Evolutionary conservation across 2,113 vertebrate genomes (phyloP).

Genomic region (Corydoras sp.): DNA sequence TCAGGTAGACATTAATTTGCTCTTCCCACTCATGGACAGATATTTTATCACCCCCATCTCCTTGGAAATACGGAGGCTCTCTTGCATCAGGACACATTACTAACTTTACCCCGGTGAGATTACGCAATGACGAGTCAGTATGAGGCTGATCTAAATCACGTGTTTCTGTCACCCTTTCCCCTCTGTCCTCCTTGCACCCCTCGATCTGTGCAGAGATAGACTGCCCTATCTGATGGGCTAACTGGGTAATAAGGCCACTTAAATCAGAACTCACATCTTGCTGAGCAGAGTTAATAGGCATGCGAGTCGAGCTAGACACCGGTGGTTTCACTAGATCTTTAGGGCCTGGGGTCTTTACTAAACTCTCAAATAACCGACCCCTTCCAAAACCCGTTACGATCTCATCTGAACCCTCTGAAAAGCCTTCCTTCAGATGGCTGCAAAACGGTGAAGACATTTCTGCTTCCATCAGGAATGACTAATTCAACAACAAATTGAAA

Average conservation of each 20-base stretch:
- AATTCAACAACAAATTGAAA: too few relatives aligned
- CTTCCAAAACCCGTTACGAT: too few relatives aligned
- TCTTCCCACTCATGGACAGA: constrained; percentile 37
- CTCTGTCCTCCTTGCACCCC: neutral
- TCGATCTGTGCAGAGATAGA: constrained; percentile 15
- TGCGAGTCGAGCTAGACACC: constrained; percentile 5
- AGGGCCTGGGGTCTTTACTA: too few relatives aligned
- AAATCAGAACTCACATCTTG: constrained; percentile 1
- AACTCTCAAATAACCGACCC: too few relatives aligned
- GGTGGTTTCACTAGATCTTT: too few relatives aligned
- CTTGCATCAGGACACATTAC: constrained; percentile 30
- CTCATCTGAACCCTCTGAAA: too few relatives aligned
- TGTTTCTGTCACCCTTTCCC: neutral
- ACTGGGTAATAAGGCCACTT: constrained; percentile 10
- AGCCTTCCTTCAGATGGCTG: too few relatives aligned
- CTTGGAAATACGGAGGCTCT: constrained; percentile 26
- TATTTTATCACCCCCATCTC: constrained; percentile 28
- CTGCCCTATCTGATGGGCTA: neutral
- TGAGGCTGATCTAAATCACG: constrained; percentile 4
- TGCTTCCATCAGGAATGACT: too few relatives aligned
- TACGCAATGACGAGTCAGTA: neutral
- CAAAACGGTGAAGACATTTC: too few relatives aligned
- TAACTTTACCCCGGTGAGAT: constrained; percentile 22
- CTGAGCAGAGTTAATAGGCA: neutral
- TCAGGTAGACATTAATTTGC: constrained; percentile 31